Base-by-base conservation (phyloP, 1,140 invertebrate genomes). In the Octopus sinensis region DNA sequence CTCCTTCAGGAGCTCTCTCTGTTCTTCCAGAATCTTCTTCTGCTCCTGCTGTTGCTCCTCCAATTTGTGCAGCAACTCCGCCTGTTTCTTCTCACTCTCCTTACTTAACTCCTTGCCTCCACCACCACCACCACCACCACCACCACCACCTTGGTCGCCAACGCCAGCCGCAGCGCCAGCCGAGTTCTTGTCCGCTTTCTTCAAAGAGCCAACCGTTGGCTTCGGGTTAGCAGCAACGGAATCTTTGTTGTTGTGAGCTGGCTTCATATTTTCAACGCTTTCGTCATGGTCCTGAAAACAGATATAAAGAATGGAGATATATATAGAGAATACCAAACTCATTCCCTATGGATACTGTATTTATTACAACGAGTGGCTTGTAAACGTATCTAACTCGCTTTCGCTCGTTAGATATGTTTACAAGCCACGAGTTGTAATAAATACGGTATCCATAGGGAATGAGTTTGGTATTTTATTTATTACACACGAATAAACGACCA, bases 11-110 rank as follows among this genome's bases (percentile, higher is more conserved):
- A 77, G 52, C 43, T 77, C 76, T 77, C 76, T 6, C 43, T 77
- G 76, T 77, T 77, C 76, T 53, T 77, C 76, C 12, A 77, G 52
- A 53, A 77, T 77, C 76, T 77, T 77, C 43, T 77, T 77, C 23
- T 77, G 76, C 13, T 77, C 76, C 51, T 77, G 30, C 13, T 77
- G 76, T 13, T 77, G 76, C 51, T 77, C 76, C 51, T 77, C 76
- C 76, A 77, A 53, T 77, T 77, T 77, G 13, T 77, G 76, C 30
- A 77, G 51, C 76, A 77, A 77, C 13, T 77, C 76, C 6, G 13
- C 76, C 76, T 77, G 76, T 53, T 77, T 77, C 76, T 77, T 77
- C 13, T 77, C 76, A 4, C 52, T 77, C 52, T 13, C 13, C 76
- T 53, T 51, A 12, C 76, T 77, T 43, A 7, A 17, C 23, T 23